Evolutionary conservation across 2,113 vertebrate species (phyloP).

Genomic region (Bolborhynchus lineola): DNA sequence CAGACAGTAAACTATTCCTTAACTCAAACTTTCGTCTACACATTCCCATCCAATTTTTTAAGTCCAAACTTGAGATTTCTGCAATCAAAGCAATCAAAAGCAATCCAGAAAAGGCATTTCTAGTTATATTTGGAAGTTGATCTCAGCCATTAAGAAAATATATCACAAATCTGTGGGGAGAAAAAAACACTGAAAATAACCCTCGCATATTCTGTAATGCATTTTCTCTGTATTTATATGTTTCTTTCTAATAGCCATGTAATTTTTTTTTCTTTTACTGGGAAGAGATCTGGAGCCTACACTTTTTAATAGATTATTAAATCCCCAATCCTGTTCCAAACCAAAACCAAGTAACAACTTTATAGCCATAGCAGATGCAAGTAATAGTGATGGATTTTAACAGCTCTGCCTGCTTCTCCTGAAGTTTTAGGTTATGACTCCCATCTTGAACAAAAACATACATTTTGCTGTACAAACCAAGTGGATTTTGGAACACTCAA

Average conservation of each 20-base stretch:
- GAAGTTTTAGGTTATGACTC: neutral
- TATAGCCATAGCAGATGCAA: neutral
- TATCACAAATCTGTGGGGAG: neutral
- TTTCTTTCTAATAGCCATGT: neutral
- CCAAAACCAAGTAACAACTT: neutral
- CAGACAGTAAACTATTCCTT: neutral
- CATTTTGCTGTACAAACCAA: neutral
- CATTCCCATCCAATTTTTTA: neutral
- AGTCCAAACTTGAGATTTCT: neutral
- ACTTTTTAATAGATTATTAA: neutral
- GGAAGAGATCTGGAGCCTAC: neutral
- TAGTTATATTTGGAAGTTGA: neutral
- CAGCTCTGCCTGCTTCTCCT: neutral
- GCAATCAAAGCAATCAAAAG: neutral
- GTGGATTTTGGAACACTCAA: neutral
- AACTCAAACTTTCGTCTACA: neutral
- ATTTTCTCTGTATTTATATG: neutral
- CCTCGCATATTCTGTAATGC: neutral
- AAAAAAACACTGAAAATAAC: neutral
- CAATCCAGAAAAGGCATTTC: neutral
- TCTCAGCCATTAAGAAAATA: constrained; percentile 21
- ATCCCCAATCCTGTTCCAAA: neutral
- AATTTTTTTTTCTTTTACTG: neutral
- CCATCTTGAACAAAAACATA: neutral
- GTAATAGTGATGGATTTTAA: neutral